Evolutionary conservation across 2,113 vertebrate species (phyloP).

Genomic region (Bubalus kerabau): DNA sequence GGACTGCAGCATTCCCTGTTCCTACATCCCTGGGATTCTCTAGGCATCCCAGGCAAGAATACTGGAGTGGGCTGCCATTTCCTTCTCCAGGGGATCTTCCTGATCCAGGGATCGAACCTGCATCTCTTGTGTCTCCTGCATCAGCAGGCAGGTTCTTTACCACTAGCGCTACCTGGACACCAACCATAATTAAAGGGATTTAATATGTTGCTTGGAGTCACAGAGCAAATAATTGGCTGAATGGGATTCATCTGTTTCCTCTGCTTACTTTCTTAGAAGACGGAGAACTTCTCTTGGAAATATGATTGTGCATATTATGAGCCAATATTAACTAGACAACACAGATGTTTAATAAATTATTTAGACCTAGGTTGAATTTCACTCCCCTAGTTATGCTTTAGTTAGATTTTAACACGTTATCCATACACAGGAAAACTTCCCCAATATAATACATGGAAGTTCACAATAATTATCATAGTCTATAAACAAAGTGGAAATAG

Average conservation of each 20-base stretch:
- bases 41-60: background rate
- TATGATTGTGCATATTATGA: background rate
- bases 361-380: background rate
- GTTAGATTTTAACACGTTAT: background rate
- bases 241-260: background rate
- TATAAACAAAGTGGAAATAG: background rate
- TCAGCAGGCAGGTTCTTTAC: background rate
- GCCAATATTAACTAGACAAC: background rate
- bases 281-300: background rate
- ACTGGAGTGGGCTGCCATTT: background rate
- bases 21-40: fast-evolving
- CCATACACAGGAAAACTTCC: background rate
- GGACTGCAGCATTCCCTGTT: background rate
- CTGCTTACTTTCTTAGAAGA: background rate
- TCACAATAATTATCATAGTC: background rate
- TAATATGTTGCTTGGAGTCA: background rate
- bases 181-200: background rate
- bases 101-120: background rate
- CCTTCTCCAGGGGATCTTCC: background rate
- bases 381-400: background rate
- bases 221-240: background rate
- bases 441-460: background rate
- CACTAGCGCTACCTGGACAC: background rate
- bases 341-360: background rate
- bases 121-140: background rate